Conservation (phyloP, 2,113 vertebrate genomes). For the Myiozetetes cayanensis region DNA sequence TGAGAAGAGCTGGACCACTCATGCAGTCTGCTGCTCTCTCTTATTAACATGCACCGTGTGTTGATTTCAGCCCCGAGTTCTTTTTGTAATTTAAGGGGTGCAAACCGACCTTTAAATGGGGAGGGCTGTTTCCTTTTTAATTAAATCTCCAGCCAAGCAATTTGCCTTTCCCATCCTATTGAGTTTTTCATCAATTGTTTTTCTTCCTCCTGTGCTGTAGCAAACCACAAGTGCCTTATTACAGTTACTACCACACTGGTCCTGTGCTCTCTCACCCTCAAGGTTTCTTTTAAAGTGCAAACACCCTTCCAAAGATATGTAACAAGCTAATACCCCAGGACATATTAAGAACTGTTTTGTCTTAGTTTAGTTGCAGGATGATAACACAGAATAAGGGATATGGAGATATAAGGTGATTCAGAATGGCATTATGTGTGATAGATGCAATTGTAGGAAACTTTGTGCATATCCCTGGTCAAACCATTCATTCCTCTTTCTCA, state of each 20-base stretch:
- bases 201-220: slow-evolving; percentile 32
- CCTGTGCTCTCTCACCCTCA: slow-evolving; percentile 29
- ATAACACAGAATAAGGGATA: neutral
- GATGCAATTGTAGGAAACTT: neutral
- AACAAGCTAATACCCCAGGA: slow-evolving; percentile 16
- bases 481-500: neutral
- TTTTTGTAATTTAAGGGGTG: slow-evolving; percentile 58
- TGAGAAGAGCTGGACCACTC: neutral
- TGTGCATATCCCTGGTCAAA: neutral
- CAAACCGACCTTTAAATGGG: slow-evolving; percentile 61
- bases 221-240: slow-evolving; percentile 69
- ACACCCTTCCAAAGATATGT: neutral
- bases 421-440: neutral
- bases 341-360: neutral
- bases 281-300: slow-evolving; percentile 54
- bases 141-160: slow-evolving; percentile 73
- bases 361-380: neutral
- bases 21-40: neutral
- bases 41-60: slow-evolving; percentile 18
- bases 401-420: neutral
- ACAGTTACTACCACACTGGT: slow-evolving; percentile 33
- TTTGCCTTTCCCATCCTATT: slow-evolving; percentile 72
- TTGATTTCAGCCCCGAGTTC: slow-evolving; percentile 14
- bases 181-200: slow-evolving; percentile 73
- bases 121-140: slow-evolving; percentile 71